phyloP scores from a whole-genome alignment of 2,888 invertebrate species.

The Heliconius cydno region DNA sequence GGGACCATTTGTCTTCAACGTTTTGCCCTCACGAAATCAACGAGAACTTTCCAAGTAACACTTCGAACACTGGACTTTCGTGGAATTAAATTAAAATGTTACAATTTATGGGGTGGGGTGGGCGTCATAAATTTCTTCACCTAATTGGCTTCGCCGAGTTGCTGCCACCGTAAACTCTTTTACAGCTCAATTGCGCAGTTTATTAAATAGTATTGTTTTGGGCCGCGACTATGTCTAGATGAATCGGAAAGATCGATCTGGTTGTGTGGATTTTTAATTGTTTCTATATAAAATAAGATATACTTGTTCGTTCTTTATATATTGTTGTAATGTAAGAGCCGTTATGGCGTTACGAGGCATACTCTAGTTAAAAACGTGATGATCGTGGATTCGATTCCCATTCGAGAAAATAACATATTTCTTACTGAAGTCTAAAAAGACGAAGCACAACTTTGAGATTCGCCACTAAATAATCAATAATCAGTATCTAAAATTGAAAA shows the following conservation, averaged over 20 bases:
- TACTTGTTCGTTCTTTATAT: no score
- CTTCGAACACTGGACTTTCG: slow-evolving; percentile 58
- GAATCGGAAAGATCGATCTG: not conserved
- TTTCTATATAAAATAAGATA: not conserved
- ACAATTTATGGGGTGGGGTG: slow-evolving; percentile 71
- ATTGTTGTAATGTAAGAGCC: no score
- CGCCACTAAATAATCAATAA: not conserved
- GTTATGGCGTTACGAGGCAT: no score
- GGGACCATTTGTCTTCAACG: slow-evolving; percentile 41
- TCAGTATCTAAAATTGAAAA: not conserved
- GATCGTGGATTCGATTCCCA: not conserved
- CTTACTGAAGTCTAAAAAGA: not conserved
- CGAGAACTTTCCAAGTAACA: slow-evolving; percentile 56
- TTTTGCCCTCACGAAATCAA: slow-evolving; percentile 47
- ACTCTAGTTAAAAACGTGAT: not conserved
- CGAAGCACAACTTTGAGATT: not conserved
- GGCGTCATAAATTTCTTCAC: slow-evolving; percentile 73
- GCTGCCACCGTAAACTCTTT: slow-evolving; percentile 74
- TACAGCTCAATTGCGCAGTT: slow-evolving; percentile 62
- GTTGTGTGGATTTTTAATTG: not conserved
- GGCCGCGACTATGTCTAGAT: slow-evolving; percentile 35
- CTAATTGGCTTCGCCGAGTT: slow-evolving; percentile 76
- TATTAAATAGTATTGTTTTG: slow-evolving; percentile 47
- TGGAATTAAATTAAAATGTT: slow-evolving; percentile 79
- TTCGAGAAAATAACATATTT: not conserved